Conservation (phyloP, 2,797 vertebrate genomes). For the Parotocinclus haroldoi region DNA sequence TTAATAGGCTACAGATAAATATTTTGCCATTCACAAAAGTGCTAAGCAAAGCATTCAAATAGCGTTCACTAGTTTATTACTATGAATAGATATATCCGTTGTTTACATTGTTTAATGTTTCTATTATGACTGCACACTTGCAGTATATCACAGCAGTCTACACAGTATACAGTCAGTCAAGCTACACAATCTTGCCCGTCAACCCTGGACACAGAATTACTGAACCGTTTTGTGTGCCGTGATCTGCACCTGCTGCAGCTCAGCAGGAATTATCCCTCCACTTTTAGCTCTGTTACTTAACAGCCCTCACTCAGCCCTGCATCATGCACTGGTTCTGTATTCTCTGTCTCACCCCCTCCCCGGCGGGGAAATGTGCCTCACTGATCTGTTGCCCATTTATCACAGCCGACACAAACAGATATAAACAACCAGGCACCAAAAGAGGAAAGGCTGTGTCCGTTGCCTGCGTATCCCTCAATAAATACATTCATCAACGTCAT, state of each 20-base stretch:
- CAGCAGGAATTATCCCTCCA: constrained; percentile 47
- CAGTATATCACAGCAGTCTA: no score
- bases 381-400: constrained; percentile 32
- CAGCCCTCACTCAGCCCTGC: background rate
- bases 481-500: background rate
- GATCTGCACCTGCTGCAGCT: constrained; percentile 49
- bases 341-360: constrained; percentile 2
- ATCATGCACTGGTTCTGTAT: background rate
- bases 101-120: no score
- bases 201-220: constrained; percentile 17
- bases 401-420: constrained; percentile 15
- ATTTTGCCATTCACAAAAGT: constrained; percentile 15
- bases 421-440: constrained; percentile 16
- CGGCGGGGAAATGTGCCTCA: constrained; percentile 2
- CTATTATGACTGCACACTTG: no score
- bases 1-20: background rate
- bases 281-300: constrained; percentile 43
- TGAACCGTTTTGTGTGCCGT: constrained; percentile 17
- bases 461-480: background rate
- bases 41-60: no score
- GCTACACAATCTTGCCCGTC: background rate
- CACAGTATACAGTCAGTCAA: no score
- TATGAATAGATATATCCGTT: no score
- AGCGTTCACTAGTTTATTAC: no score
- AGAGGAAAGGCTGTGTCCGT: constrained; percentile 18